A percentile compares a stretch with the other conserved stretches of the same genome.
Conservation (phyloP, 2,888 invertebrate species). For the Diarsia rubi region DNA sequence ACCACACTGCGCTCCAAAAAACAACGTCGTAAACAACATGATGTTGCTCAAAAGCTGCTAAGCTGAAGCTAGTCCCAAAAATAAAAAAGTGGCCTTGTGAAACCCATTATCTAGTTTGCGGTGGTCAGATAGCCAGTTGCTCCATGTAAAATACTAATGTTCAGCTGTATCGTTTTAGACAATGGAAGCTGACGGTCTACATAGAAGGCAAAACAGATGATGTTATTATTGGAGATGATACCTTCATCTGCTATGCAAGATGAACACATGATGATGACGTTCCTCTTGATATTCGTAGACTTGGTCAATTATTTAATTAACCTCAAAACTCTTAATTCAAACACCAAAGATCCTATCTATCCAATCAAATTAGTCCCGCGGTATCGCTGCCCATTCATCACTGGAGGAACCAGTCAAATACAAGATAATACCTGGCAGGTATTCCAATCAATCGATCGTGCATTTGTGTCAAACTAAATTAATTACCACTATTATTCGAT, state of each 20-base stretch:
- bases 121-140: neutral
- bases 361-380: constrained; percentile 35
- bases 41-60: too few species aligned
- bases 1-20: too few species aligned
- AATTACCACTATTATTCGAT: constrained; percentile 84
- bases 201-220: neutral
- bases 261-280: neutral
- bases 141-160: neutral
- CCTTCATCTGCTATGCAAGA: neutral
- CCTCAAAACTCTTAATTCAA: neutral
- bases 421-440: constrained; percentile 63
- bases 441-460: constrained; percentile 64
- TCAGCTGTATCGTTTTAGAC: neutral
- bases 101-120: neutral
- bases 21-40: too few species aligned
- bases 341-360: constrained; percentile 16
- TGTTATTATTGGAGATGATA: neutral
- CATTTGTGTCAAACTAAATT: constrained; percentile 81
- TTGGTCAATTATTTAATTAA: neutral
- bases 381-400: constrained; percentile 44
- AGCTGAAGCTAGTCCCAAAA: too few species aligned
- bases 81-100: too few species aligned
- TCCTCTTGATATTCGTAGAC: neutral
- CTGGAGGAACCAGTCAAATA: constrained; percentile 43
- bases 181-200: neutral